phyloP scores from a whole-genome alignment of 1,140 invertebrate genomes.

The Daktulosphaira vitifoliae region DNA sequence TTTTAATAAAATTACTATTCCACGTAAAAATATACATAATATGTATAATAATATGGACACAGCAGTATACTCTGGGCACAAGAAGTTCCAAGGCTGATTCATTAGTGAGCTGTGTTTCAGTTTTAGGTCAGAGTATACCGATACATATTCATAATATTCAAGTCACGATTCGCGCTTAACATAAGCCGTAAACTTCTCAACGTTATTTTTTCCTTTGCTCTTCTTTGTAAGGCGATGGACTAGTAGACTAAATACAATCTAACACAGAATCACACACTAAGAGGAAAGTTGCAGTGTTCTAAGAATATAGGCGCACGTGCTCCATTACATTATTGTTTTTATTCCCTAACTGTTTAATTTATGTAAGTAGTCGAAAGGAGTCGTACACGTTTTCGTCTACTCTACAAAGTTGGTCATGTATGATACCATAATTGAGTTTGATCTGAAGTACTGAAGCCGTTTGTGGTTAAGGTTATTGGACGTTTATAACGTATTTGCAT shows the following conservation, averaged over 20 bases:
- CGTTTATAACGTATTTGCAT: too few species aligned
- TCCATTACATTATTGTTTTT: neutral
- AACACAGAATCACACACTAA: too few species aligned
- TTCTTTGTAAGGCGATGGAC: neutral
- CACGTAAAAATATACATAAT: too few species aligned
- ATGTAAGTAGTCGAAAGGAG: conserved; percentile 16
- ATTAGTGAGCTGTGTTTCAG: conserved; percentile 7
- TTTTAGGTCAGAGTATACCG: conserved; percentile 18
- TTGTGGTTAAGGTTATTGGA: too few species aligned
- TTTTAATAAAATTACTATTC: too few species aligned
- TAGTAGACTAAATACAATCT: too few species aligned
- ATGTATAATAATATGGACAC: too few species aligned
- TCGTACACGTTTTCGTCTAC: neutral
- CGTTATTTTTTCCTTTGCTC: conserved; percentile 1
- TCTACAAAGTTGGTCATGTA: too few species aligned
- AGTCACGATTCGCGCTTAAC: conserved; percentile 22
- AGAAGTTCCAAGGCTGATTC: conserved; percentile 14
- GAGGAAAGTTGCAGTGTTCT: too few species aligned
- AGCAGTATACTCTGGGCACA: conserved; percentile 5
- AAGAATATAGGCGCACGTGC: neutral
- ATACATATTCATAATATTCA: conserved; percentile 27
- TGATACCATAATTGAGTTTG: too few species aligned
- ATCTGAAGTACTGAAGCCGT: too few species aligned
- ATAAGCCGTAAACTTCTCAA: conserved; percentile 27
- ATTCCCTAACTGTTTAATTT: neutral